Evolutionary conservation across 1,140 invertebrate species (phyloP).

Genomic region (Helicoverpa armigera): DNA sequence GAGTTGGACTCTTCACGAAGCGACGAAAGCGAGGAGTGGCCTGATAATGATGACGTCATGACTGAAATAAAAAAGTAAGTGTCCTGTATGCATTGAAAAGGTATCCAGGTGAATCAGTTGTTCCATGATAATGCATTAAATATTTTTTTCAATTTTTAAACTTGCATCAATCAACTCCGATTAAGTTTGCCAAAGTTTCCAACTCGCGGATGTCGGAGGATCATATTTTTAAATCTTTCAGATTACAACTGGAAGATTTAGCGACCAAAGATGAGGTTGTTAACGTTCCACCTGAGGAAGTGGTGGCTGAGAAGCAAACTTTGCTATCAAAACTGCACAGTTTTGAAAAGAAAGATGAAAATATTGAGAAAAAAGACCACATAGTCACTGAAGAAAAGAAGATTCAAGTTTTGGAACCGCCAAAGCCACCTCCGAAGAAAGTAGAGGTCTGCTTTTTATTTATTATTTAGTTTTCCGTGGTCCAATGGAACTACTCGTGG

Average conservation of each 20-base stretch:
- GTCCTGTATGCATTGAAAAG: background rate
- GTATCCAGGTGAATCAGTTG: too few species aligned
- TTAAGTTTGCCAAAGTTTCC: too few species aligned
- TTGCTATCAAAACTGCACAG: constrained; percentile 75
- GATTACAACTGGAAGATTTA: constrained; percentile 73
- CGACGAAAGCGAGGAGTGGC: constrained; percentile 77
- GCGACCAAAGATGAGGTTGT: constrained; percentile 64
- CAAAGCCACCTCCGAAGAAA: constrained; percentile 64
- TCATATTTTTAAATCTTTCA: constrained; percentile 54
- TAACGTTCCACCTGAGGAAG: constrained; percentile 72
- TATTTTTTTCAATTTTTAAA: too few species aligned
- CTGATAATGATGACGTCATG: constrained; percentile 82
- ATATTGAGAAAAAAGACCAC: constrained; percentile 24
- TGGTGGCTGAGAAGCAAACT: constrained; percentile 76
- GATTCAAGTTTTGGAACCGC: constrained; percentile 49
- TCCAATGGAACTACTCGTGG: too few species aligned
- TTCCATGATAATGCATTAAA: too few species aligned
- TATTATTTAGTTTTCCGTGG: background rate
- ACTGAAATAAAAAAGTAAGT: constrained; percentile 82
- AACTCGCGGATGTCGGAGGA: too few species aligned
- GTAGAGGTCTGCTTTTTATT: constrained; percentile 57
- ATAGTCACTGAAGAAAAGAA: constrained; percentile 47
- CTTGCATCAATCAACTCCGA: too few species aligned
- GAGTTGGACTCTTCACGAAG: constrained; percentile 70
- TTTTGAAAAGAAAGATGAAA: constrained; percentile 72